phyloP scores from a whole-genome alignment of 2,888 invertebrate genomes.

The Synergus japonicus region DNA sequence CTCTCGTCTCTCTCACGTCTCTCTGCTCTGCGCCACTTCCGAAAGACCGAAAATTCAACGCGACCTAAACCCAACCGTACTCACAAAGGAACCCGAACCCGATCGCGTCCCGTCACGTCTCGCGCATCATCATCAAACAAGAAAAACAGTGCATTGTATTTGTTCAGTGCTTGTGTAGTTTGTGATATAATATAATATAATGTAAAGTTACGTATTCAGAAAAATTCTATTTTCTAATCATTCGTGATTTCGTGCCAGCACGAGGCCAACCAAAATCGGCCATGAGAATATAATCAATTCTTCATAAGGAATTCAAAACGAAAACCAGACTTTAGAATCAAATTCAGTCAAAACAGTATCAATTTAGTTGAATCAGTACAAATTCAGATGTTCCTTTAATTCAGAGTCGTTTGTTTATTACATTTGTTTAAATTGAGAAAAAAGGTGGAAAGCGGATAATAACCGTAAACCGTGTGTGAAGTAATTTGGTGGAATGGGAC shows the following conservation, averaged over 20 bases:
- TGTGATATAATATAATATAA: constrained; percentile 29
- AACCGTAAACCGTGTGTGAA: background rate
- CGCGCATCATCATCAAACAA: constrained; percentile 1
- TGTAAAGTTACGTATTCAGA: too few species aligned
- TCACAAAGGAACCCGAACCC: constrained; percentile 34
- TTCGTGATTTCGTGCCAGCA: constrained; percentile 9
- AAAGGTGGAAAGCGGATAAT: background rate
- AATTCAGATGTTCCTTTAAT: too few species aligned
- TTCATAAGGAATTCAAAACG: background rate
- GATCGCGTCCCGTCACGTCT: constrained; percentile 3
- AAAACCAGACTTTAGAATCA: too few species aligned
- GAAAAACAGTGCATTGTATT: constrained; percentile 4
- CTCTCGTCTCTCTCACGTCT: constrained; percentile 23
- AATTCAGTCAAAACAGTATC: too few species aligned
- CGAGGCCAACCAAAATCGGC: constrained; percentile 8
- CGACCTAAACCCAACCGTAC: background rate
- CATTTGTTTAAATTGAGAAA: too few species aligned
- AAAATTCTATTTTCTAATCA: background rate
- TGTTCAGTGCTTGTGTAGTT: constrained; percentile 59
- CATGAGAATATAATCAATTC: background rate
- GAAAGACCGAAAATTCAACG: constrained; percentile 33
- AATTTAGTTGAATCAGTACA: too few species aligned
- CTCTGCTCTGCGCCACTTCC: constrained; percentile 12
- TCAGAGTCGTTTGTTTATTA: too few species aligned
- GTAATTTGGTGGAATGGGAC: background rate